These are phyloP conservation scores for Gymnoscelis rufifasciata DNA, from an alignment of 2,888 invertebrate genomes.

Conservation along the genomic window DNA sequence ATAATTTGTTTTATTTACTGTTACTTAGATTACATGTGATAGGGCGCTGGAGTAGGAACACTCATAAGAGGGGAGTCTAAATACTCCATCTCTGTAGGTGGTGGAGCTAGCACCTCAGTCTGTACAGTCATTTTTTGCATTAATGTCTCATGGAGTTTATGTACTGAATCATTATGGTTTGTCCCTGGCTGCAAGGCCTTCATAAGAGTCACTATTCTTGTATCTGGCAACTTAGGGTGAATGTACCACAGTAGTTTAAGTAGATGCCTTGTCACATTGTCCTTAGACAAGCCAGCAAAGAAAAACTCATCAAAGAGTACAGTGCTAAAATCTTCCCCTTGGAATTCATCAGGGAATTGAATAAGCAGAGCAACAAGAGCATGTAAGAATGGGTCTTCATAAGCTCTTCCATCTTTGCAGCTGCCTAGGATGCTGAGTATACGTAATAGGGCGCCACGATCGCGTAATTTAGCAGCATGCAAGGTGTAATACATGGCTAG, in stretches of 20 bases:
- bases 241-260: slow-evolving; percentile 94
- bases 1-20: slow-evolving; percentile 31
- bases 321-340: slow-evolving; percentile 96
- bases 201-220: slow-evolving; percentile 88
- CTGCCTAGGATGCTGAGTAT: slow-evolving; percentile 94
- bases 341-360: slow-evolving; percentile 94
- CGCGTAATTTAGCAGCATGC: slow-evolving; percentile 89
- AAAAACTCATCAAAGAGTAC: slow-evolving; percentile 97
- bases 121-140: slow-evolving; percentile 88
- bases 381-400: slow-evolving; percentile 97
- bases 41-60: slow-evolving; percentile 89
- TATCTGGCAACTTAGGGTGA: slow-evolving; percentile 89
- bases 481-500: slow-evolving; percentile 96
- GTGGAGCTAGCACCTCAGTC: slow-evolving; percentile 75
- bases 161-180: slow-evolving; percentile 91
- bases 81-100: slow-evolving; percentile 84
- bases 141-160: slow-evolving; percentile 86
- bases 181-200: slow-evolving; percentile 87
- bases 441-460: slow-evolving; percentile 88
- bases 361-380: slow-evolving; percentile 91
- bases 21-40: slow-evolving; percentile 59
- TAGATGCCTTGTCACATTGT: slow-evolving; percentile 95
- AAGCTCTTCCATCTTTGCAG: slow-evolving; percentile 94
- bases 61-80: slow-evolving; percentile 91
- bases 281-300: slow-evolving; percentile 91